Conservation (phyloP, 2,113 vertebrate genomes). For the Microcebus ravelobensis region DNA sequence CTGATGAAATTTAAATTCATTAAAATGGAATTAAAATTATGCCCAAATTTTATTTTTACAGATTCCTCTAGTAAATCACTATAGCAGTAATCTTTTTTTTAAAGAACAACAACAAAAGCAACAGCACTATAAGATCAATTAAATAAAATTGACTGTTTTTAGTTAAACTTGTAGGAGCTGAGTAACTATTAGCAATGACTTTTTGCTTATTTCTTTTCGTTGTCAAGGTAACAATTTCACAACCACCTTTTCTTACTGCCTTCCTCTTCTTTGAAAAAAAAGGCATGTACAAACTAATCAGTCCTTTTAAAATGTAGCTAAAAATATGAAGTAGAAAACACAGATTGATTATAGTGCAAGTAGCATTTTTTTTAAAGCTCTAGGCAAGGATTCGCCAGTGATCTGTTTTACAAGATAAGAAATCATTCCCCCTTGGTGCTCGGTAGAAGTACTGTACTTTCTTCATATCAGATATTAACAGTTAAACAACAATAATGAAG, state of each 20-base stretch:
- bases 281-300: constrained; percentile 13
- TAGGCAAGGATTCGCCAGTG: background rate
- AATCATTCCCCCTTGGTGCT: background rate
- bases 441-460: background rate
- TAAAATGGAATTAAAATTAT: background rate
- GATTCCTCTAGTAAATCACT: background rate
- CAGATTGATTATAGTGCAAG: constrained; percentile 31
- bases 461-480: constrained; percentile 3
- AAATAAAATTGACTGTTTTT: constrained; percentile 54
- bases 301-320: constrained; percentile 35
- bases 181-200: constrained; percentile 43
- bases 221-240: constrained; percentile 62
- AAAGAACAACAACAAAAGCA: background rate
- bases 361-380: background rate
- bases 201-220: constrained; percentile 69
- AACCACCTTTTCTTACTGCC: constrained; percentile 55
- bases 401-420: constrained; percentile 28
- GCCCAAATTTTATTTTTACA: constrained; percentile 11
- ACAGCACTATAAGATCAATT: constrained; percentile 30
- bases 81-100: background rate
- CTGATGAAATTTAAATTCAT: background rate
- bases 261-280: background rate
- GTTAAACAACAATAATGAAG: constrained; percentile 18
- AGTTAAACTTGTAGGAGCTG: constrained; percentile 31
- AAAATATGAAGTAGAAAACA: constrained; percentile 58